Evolutionary conservation across 2,888 invertebrate species (phyloP).

Genomic region (Drosophila nr. perissopoda): DNA sequence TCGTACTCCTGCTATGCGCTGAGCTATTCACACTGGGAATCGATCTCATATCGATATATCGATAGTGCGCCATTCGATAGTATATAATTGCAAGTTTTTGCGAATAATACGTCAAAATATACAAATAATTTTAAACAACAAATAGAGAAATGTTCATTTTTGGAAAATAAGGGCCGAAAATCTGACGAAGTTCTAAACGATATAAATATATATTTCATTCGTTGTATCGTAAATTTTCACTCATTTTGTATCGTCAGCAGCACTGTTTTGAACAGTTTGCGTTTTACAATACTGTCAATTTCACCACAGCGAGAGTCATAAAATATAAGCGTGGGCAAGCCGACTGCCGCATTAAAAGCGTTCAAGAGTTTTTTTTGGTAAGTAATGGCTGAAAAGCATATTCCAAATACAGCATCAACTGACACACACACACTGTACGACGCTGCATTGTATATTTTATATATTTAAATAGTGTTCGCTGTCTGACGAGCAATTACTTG

Average conservation of each 20-base stretch:
- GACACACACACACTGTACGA: background rate
- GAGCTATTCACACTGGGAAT: constrained; percentile 16
- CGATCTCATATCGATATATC: constrained; percentile 40
- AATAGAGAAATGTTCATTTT: constrained; percentile 15
- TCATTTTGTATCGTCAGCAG: constrained; percentile 14
- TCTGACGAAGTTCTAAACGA: background rate
- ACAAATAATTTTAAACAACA: background rate
- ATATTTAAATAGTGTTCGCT: constrained; percentile 12
- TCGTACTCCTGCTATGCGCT: constrained; percentile 24
- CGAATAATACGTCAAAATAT: background rate
- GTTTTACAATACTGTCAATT: constrained; percentile 37
- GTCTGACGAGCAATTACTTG: constrained; percentile 2
- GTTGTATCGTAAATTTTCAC: background rate
- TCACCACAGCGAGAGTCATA: constrained; percentile 34
- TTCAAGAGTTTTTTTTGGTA: constrained; percentile 32
- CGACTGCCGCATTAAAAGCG: constrained; percentile 32
- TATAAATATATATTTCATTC: background rate
- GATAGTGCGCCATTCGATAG: background rate
- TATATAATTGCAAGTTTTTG: constrained; percentile 1
- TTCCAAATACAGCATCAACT: background rate
- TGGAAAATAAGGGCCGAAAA: constrained; percentile 13
- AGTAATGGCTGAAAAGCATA: constrained; percentile 6
- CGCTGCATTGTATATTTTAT: too few species aligned
- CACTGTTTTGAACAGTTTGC: background rate
- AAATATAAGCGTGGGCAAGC: constrained; percentile 52